phyloP scores from a whole-genome alignment of 2,888 invertebrate genomes.

The Synanthedon andrenaeformis region DNA sequence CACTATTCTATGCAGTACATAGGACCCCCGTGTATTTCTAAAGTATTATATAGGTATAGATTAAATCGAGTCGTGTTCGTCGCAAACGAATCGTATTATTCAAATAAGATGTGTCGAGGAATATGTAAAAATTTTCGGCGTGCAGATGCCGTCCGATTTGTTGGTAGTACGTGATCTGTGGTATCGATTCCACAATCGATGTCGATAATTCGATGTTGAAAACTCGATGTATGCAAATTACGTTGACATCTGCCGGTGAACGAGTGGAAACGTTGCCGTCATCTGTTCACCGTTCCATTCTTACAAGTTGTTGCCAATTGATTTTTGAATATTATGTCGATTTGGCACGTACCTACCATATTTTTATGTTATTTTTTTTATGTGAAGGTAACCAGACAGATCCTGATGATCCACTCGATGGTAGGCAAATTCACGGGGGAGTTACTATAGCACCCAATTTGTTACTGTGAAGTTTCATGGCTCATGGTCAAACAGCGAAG shows the following conservation, averaged over 20 bases:
- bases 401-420: too few species aligned
- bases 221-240: conserved; percentile 8
- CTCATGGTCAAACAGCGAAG: too few species aligned
- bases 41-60: conserved; percentile 1
- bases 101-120: conserved; percentile 6
- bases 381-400: not conserved
- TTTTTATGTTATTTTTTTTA: not conserved
- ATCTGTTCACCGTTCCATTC: not conserved
- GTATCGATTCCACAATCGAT: conserved; percentile 17
- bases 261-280: not conserved
- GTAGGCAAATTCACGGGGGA: too few species aligned
- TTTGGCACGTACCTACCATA: not conserved
- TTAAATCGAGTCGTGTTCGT: conserved; percentile 3
- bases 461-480: too few species aligned
- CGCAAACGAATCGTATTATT: conserved; percentile 7
- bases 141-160: conserved; percentile 22
- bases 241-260: not conserved
- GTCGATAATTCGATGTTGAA: conserved; percentile 19
- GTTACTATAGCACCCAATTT: too few species aligned
- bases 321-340: not conserved
- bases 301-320: not conserved
- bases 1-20: too few species aligned
- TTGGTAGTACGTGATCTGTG: conserved; percentile 17
- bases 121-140: conserved; percentile 6
- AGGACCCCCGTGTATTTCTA: too few species aligned